Evolutionary conservation across 2,113 vertebrate genomes (phyloP), one percentile per base, ranked within the genome.

Genomic region (Turnix velox): DNA sequence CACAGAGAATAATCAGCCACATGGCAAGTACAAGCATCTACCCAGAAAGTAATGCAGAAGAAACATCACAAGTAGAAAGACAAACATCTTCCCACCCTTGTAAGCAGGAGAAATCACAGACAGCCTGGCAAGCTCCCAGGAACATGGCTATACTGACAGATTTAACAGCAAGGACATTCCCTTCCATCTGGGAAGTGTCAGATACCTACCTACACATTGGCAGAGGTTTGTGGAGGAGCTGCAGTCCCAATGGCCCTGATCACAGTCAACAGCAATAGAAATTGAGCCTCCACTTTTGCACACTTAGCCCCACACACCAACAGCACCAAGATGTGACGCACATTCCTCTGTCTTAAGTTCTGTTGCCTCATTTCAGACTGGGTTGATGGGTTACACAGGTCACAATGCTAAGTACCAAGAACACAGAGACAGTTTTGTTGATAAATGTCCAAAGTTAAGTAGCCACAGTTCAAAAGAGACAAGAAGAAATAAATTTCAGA

Each of bases 21-120:
- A 0, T 14, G 14, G 57, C 40, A n/a, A n/a, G 35, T 61, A 51
- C 0, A 0, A 37, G 25, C 9, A 7, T 13, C 39, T 49, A 49
- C 45, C 77, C 79, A 54, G 43, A 68, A 63, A 58, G 46, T 33
- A 42, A 20, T 39, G 35, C 61, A 69, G 40, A 45, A 61, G 42
- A 58, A 82, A 85, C 33, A 8, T 8, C 7, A 25, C 5, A 20
- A 85, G 23, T 30, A 30, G 23, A 68, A 52, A 11, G 17, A 22
- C 43, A 63, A 45, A 57, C 57, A 55, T 5, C 61, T 40, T 40
- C 23, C 8, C 35, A 19, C 10, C 52, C 45, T 31, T 31, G 24
- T 11, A 55, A 77, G 31, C 27, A 27, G 45, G 18, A 20, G 5
- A n/a, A 28, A 65, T 42, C 72, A n/a, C 42, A 48, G 46, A 59